phyloP scores from a whole-genome alignment of 1,140 invertebrate genomes.

The Luehdorfia chinensis region DNA sequence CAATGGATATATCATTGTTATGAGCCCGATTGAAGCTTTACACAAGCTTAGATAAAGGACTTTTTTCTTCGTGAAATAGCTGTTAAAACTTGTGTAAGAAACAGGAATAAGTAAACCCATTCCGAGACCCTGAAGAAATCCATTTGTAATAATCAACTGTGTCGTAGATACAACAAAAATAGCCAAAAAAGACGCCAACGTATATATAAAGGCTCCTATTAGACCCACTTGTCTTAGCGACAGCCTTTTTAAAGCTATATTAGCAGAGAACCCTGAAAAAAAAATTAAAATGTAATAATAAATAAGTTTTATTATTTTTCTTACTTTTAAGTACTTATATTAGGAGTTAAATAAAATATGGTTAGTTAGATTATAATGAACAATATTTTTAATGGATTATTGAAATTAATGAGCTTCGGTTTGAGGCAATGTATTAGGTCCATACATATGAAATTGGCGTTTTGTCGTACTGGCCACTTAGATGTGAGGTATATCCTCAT shows the following conservation, averaged over 20 bases:
- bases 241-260: slow-evolving; percentile 75
- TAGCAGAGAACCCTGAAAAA: slow-evolving; percentile 65
- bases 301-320: neutral
- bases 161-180: slow-evolving; percentile 76
- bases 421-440: no score
- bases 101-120: slow-evolving; percentile 69
- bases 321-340: neutral
- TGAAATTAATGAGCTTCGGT: no score
- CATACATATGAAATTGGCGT: no score
- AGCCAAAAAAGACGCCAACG: slow-evolving; percentile 75
- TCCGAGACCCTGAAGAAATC: slow-evolving; percentile 64
- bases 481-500: no score
- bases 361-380: neutral
- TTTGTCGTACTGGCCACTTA: neutral
- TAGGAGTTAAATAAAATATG: neutral
- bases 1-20: slow-evolving; percentile 78
- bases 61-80: slow-evolving; percentile 69
- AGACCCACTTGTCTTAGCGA: slow-evolving; percentile 78
- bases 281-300: slow-evolving; percentile 13
- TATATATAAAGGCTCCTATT: slow-evolving; percentile 76
- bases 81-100: slow-evolving; percentile 67
- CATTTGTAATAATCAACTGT: slow-evolving; percentile 76
- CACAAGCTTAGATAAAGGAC: slow-evolving; percentile 80
- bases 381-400: no score
- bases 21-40: slow-evolving; percentile 79